Evolutionary conservation across 2,888 invertebrate species (phyloP), one percentile per base, ranked within the genome.

Genomic region (Limnephilus auricula): DNA sequence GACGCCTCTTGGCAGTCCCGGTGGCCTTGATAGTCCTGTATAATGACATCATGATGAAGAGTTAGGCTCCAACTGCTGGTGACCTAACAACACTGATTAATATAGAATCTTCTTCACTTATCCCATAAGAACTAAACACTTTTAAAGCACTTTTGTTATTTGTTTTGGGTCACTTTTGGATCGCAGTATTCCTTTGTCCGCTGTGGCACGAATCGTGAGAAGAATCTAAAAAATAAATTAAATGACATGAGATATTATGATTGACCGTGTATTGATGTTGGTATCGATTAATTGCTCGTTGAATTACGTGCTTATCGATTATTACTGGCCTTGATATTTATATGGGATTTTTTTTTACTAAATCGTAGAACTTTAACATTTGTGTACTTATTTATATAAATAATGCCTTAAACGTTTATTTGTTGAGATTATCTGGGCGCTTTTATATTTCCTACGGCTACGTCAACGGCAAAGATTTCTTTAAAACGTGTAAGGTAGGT

Each of bases 1-100:
- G 94, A 94, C 95, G 95, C 93, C 96, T 95, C 94, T 96, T 96
- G 37, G 95, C 94, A 1, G 96, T 96, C 89, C 96, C 95, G 37
- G 95, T 96, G 40, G 96, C 96, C 93, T 96, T 96, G 91, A 96
- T 96, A 94, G 96, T 96, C 94, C 96, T 94, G 94, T 96, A 96
- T 89, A 96, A 92, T 93, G 96, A 96, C 96, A 96, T 96, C 96
- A 96, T 96, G 94, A 95, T 96, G 94, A 93, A 45, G 31, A 82
- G 30, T 85, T 40, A 85, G 85, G 40, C 15, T 85, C n/a, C 12
- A 25, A 10, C 82, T 18, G 25, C 65, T n/a, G 85, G n/a, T 45
- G 85, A 85, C 40, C 85, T 85, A 85, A 85, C 85, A 85, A 12
- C 25, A 5, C 45, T 30, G 85, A 40, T 85, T 30, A 45, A 85